phyloP scores from a whole-genome alignment of 2,888 invertebrate species.

The Cheilosia vernalis region DNA sequence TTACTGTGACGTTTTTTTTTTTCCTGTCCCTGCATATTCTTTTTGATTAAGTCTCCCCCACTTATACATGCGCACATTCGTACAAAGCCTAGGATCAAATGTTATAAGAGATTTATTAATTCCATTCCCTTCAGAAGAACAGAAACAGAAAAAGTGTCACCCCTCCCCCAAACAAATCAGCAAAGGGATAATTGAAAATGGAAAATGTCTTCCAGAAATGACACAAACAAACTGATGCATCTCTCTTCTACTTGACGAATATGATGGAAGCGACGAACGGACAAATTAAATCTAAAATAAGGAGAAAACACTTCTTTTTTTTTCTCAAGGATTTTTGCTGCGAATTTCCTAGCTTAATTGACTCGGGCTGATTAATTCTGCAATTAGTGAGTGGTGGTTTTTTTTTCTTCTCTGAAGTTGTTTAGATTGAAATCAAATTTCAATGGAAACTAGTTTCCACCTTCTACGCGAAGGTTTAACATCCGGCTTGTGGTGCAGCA shows the following conservation, averaged over 20 bases:
- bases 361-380: conserved; percentile 12
- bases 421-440: neutral
- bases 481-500: too few relatives aligned
- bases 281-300: neutral
- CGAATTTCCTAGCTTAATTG: conserved; percentile 3
- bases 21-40: neutral
- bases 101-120: conserved; percentile 15
- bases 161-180: neutral
- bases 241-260: neutral
- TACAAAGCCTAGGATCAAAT: neutral
- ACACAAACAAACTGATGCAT: neutral
- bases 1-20: neutral
- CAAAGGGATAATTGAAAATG: conserved; percentile 30
- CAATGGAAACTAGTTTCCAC: neutral
- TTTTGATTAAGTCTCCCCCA: neutral
- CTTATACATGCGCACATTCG: neutral
- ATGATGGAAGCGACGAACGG: neutral
- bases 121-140: conserved; percentile 1
- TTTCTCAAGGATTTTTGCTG: neutral
- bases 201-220: conserved; percentile 1
- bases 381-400: neutral
- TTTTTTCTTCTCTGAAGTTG: neutral
- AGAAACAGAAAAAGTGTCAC: neutral
- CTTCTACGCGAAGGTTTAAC: too few relatives aligned
- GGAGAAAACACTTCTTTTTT: neutral